phyloP scores from a whole-genome alignment of 2,113 vertebrate species.

The Proterorhinus semilunaris region DNA sequence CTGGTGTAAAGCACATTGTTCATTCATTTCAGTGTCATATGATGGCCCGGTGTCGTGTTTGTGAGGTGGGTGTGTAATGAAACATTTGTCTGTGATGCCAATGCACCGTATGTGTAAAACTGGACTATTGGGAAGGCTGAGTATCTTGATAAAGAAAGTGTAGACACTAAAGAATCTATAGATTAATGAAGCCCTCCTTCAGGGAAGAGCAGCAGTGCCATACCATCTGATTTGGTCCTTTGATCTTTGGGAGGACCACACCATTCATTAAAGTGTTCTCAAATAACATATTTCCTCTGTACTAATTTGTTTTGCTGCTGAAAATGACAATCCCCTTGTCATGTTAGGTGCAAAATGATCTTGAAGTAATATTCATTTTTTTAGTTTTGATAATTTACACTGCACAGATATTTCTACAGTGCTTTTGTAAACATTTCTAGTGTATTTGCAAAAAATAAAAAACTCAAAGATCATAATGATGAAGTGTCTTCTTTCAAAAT shows the following conservation, averaged over 20 bases:
- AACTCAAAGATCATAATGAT: constrained; percentile 44
- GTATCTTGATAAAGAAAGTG: constrained; percentile 62
- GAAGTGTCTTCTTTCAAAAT: neutral
- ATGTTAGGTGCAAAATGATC: constrained; percentile 77
- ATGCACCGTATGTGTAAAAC: constrained; percentile 51
- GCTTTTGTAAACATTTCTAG: constrained; percentile 85
- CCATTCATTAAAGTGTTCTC: constrained; percentile 28
- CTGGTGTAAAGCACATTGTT: constrained; percentile 43
- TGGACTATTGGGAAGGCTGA: constrained; percentile 75
- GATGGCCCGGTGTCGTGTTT: constrained; percentile 40
- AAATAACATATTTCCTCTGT: constrained; percentile 56
- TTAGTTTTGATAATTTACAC: constrained; percentile 83
- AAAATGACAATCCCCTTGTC: constrained; percentile 78
- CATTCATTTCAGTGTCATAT: constrained; percentile 40
- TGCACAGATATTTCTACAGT: constrained; percentile 82
- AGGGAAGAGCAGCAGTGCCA: constrained; percentile 73
- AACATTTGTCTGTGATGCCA: constrained; percentile 39
- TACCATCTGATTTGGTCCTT: constrained; percentile 40
- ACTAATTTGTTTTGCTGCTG: constrained; percentile 76
- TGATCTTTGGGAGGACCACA: constrained; percentile 23
- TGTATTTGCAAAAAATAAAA: constrained; percentile 81
- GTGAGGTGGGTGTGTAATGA: constrained; percentile 36
- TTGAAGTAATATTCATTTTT: constrained; percentile 72
- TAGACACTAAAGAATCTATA: constrained; percentile 48
- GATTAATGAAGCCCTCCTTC: constrained; percentile 80